phyloP scores from a whole-genome alignment of 2,888 invertebrate genomes.

The Eurois occulta region DNA sequence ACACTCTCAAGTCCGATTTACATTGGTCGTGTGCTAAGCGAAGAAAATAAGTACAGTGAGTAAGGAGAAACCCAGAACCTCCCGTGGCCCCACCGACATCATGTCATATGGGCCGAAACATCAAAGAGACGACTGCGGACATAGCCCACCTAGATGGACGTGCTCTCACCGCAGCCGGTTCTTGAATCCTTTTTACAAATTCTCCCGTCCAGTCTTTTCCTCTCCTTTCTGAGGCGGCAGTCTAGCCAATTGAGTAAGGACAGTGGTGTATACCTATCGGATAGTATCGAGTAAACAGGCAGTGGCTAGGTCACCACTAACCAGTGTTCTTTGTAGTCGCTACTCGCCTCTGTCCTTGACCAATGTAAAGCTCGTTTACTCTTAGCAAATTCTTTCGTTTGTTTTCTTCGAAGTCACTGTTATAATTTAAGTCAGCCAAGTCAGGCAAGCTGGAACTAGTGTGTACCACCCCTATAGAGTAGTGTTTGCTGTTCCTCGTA shows the following conservation, averaged over 20 bases:
- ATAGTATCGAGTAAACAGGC: not conserved
- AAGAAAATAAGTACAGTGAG: not conserved
- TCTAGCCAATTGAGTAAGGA: too few species aligned
- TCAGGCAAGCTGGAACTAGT: not conserved
- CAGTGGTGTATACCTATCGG: not conserved
- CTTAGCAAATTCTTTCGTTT: not conserved
- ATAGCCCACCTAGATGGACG: too few species aligned
- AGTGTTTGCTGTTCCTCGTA: constrained; percentile 47
- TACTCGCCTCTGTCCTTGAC: not conserved
- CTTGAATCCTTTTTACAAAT: too few species aligned
- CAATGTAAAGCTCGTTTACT: not conserved
- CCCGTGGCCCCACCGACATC: too few species aligned
- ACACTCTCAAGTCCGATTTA: not conserved
- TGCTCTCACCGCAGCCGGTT: too few species aligned
- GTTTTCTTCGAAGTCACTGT: not conserved
- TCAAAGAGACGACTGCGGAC: too few species aligned
- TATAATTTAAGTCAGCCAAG: not conserved
- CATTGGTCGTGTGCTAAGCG: not conserved
- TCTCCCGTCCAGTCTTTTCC: too few species aligned
- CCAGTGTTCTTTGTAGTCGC: not conserved
- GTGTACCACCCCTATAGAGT: constrained; percentile 7
- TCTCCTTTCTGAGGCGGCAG: too few species aligned
- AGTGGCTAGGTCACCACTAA: not conserved
- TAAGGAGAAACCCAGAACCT: not conserved
- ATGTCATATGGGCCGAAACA: too few species aligned